Percentiles rank a stretch among this genome's conserved stretches.
phyloP scores from a whole-genome alignment of 2,113 vertebrate species.

The Peromyscus polionotus region DNA sequence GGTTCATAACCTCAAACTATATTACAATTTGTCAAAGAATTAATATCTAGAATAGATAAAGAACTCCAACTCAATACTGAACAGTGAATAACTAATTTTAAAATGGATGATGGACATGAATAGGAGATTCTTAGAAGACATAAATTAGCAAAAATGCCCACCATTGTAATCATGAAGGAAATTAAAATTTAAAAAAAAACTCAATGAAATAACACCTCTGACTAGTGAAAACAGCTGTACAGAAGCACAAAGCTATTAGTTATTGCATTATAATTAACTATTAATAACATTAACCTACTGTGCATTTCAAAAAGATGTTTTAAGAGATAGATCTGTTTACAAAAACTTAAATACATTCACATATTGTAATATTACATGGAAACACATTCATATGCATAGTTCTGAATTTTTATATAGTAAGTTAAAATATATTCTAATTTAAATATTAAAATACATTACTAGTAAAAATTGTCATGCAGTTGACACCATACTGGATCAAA shows the following conservation, averaged over 20 bases:
- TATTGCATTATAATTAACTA: background rate
- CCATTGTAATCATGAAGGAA: background rate
- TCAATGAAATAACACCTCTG: background rate
- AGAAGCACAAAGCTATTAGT: background rate
- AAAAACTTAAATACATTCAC: background rate
- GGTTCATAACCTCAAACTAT: background rate
- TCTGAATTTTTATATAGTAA: background rate
- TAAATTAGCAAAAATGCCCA: background rate
- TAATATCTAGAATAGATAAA: background rate
- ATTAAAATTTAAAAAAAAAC: background rate
- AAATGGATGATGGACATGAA: background rate
- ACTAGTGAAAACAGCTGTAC: background rate
- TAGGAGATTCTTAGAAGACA: background rate
- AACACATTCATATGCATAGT: background rate
- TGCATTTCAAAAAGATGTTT: background rate
- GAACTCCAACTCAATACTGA: background rate
- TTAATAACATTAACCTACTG: background rate
- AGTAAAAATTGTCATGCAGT: background rate
- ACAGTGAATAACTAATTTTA: background rate
- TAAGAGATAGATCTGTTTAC: background rate
- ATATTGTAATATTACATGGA: background rate
- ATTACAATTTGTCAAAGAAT: background rate
- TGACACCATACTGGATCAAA: background rate
- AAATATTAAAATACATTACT: background rate
- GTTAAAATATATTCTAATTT: background rate